Base-by-base conservation (phyloP, 2,888 invertebrate genomes). In the Macaria liturata region DNA sequence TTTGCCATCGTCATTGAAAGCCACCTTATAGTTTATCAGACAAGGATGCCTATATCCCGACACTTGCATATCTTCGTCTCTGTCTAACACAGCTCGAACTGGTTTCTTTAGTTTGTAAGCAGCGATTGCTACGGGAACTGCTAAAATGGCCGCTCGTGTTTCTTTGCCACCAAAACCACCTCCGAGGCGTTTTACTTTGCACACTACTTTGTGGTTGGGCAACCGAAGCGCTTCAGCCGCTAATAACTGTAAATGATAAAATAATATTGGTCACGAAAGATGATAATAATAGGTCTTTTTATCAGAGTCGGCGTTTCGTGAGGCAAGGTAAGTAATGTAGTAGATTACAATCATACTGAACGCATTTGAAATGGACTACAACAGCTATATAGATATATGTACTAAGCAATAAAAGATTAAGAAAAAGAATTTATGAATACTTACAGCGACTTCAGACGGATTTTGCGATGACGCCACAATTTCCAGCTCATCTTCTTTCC, bases 91-190 rank as follows among this genome's bases (percentile, higher is more conserved):
- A 57, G 95, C 94, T 62, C 97, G 92, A 0, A 97, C 94, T 5
- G 97, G 95, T 67, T 93, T 93, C 47, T 93, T 93, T 32, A 95
- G 82, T 81, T 95, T 96, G 66, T 93, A 89, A 1, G 97, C 97
- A 6, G 97, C 96, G 4, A 97, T 75, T 3, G 95, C 95, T 8
- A 94, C 94, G 3, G 96, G 95, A 9, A 95, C 71, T 2, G 94
- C 94, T 31, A 96, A 75, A 6, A 94, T 67, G 3, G 86, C 71
- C 3, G 93, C 84, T 67, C 95, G 93, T 0, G 95, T 94, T 86
- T 97, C 97, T 84, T 98, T 98, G 0, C 97, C 98, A 9, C 98
- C 98, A 80, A 98, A 98, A 47, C 96, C 97, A 39, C 98, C 98
- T 1, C 97, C 97, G 57, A 97, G 84, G 70, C 98, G 92, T 81